A percentile compares a stretch with the other conserved stretches of the same genome.
phyloP scores from a whole-genome alignment of 2,888 invertebrate species.

The Drosophila kanekoi region DNA sequence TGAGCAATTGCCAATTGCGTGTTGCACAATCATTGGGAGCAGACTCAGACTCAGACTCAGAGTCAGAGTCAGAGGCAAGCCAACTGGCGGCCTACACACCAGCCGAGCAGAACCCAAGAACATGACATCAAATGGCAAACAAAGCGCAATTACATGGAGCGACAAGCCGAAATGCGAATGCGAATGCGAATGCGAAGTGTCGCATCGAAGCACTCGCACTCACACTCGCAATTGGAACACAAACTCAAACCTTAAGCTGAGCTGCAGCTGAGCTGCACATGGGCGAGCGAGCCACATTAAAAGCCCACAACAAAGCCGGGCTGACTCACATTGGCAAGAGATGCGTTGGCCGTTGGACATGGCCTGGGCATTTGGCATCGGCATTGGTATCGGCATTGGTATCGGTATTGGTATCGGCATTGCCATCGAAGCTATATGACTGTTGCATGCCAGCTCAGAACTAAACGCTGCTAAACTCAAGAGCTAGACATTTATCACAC shows the following conservation, averaged over 20 bases:
- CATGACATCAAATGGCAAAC: conserved; percentile 79
- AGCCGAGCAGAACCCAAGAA: conserved; percentile 53
- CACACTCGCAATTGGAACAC: conserved; percentile 2
- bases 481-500: conserved; percentile 45
- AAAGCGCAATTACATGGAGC: conserved; percentile 75
- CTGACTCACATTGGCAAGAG: conserved; percentile 60
- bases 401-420: conserved; percentile 3
- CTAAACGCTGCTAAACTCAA: conserved; percentile 60
- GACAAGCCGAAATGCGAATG: conserved; percentile 23
- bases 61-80: conserved; percentile 19
- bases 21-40: conserved; percentile 74
- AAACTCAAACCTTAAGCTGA: conserved; percentile 13
- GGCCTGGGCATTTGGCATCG: conserved; percentile 12
- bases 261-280: conserved; percentile 49
- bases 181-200: conserved; percentile 16
- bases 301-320: conserved; percentile 46
- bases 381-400: conserved; percentile 6
- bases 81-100: conserved; percentile 63
- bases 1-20: conserved; percentile 67
- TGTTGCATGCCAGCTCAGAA: conserved; percentile 70
- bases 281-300: conserved; percentile 61
- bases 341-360: conserved; percentile 66
- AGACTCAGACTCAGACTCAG: conserved; percentile 9
- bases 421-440: conserved; percentile 26
- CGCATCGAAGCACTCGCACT: conserved; percentile 36